These are phyloP conservation scores for Caenorhabditis inopinata DNA, from an alignment of 1,140 invertebrate genomes.

Conservation along the genomic window DNA sequence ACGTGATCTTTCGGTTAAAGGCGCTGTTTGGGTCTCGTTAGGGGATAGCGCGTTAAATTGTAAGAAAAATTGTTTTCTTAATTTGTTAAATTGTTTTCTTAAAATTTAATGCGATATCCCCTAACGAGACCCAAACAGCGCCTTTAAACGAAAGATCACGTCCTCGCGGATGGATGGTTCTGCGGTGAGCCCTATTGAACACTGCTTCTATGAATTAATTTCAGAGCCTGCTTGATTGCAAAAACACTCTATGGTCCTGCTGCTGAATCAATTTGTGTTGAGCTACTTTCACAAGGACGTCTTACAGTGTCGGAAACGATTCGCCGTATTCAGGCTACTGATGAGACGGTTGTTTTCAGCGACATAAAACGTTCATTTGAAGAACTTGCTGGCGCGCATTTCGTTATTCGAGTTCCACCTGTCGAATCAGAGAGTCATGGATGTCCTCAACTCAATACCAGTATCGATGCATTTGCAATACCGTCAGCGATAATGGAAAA, in stretches of 20 bases:
- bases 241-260: constrained; percentile 17
- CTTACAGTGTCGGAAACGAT: constrained; percentile 27
- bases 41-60: no score
- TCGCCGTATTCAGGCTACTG: neutral
- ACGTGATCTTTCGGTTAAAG: no score
- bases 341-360: neutral
- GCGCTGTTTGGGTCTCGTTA: no score
- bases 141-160: neutral
- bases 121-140: no score
- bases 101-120: no score
- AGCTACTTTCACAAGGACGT: constrained; percentile 12
- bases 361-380: constrained; percentile 7
- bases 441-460: neutral
- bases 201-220: neutral
- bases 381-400: neutral
- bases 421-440: neutral
- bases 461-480: neutral
- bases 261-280: neutral
- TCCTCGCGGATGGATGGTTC: neutral
- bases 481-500: neutral
- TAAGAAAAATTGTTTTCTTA: no score
- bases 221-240: constrained; percentile 19
- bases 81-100: no score
- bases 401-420: neutral
- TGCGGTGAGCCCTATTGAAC: no score